Evolutionary conservation across 1,140 invertebrate species (phyloP).

Genomic region (Contarinia nasturtii): DNA sequence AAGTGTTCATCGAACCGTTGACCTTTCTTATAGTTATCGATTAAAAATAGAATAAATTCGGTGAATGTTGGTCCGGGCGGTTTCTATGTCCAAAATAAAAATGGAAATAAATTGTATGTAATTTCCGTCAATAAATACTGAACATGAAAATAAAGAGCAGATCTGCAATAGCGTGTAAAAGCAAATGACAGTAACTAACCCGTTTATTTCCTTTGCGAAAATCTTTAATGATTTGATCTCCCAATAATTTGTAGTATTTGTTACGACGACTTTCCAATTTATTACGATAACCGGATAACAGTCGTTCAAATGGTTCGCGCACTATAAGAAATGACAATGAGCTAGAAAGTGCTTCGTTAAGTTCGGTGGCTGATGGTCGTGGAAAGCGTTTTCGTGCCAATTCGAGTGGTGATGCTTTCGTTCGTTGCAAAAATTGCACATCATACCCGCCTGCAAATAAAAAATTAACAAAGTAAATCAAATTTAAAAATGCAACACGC

Average conservation of each 20-base stretch:
- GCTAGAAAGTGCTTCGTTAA: slow-evolving; percentile 30
- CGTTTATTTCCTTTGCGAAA: slow-evolving; percentile 24
- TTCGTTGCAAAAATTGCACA: slow-evolving; percentile 32
- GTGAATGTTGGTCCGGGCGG: slow-evolving; percentile 37
- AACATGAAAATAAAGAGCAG: neutral
- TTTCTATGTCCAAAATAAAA: slow-evolving; percentile 1
- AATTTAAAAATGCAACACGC: neutral
- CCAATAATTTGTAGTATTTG: slow-evolving; percentile 48
- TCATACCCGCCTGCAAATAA: slow-evolving; percentile 30
- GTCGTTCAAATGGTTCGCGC: slow-evolving; percentile 74
- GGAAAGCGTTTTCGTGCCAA: slow-evolving; percentile 38
- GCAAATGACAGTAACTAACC: slow-evolving; percentile 5
- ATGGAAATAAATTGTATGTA: neutral
- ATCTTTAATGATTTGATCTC: slow-evolving; percentile 37
- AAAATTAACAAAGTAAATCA: neutral
- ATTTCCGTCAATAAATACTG: neutral
- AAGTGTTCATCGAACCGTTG: slow-evolving; percentile 46
- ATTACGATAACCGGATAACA: slow-evolving; percentile 77
- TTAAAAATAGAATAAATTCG: slow-evolving; percentile 46
- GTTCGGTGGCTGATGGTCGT: slow-evolving; percentile 30
- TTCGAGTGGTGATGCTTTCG: slow-evolving; percentile 32
- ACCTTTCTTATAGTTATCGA: slow-evolving; percentile 24
- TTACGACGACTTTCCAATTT: slow-evolving; percentile 58
- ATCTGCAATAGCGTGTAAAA: too few species aligned
- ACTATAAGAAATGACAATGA: slow-evolving; percentile 63